These are phyloP conservation scores for Drosophila nr. perissopoda DNA, from an alignment of 2,888 invertebrate species.

Conservation along the genomic window DNA sequence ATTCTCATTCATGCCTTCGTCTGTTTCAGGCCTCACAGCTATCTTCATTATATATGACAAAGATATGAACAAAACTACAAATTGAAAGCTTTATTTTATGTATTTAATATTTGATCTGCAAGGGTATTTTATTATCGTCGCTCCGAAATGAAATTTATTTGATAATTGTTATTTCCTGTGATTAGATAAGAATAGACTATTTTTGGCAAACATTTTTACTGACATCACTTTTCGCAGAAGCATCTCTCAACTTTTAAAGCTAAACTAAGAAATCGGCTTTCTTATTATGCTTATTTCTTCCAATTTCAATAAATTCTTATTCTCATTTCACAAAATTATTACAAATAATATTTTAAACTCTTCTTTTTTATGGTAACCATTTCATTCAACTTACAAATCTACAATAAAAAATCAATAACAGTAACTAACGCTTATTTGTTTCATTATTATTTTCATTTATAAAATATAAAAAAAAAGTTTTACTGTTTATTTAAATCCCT, in stretches of 20 bases:
- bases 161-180: not conserved
- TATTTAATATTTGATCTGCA: not conserved
- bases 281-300: not conserved
- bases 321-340: not conserved
- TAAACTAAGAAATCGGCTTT: not conserved
- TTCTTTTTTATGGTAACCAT: not conserved
- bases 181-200: slow-evolving; percentile 39
- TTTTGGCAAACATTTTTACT: slow-evolving; percentile 1
- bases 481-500: not conserved
- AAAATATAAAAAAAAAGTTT: too few relatives aligned
- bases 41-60: not conserved
- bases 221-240: slow-evolving; percentile 4
- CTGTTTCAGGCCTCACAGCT: not conserved
- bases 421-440: not conserved
- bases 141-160: not conserved
- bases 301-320: not conserved
- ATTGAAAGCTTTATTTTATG: not conserved
- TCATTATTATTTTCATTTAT: not conserved
- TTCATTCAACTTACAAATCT: not conserved
- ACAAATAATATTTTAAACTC: too few relatives aligned
- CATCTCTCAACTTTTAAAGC: not conserved
- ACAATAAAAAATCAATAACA: not conserved
- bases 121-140: not conserved
- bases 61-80: not conserved
- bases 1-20: not conserved